Conservation (phyloP, 2,797 vertebrate genomes). For the Toxotes lorentzi region DNA sequence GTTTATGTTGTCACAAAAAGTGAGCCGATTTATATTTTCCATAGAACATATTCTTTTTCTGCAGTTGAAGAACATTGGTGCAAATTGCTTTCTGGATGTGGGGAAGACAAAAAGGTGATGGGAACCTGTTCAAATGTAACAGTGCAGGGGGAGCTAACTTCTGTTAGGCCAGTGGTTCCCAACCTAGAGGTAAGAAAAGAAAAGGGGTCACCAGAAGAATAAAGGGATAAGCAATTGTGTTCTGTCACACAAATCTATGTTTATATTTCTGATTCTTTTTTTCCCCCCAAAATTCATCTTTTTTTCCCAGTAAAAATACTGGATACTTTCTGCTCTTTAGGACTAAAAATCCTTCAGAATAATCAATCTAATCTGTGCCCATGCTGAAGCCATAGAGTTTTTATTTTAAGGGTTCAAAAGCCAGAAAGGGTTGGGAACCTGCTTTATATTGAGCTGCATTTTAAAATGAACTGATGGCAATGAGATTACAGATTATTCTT, state of each 20-base stretch:
- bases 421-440: background rate
- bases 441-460: background rate
- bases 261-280: background rate
- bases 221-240: background rate
- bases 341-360: background rate
- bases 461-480: background rate
- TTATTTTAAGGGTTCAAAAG: background rate
- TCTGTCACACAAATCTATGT: background rate
- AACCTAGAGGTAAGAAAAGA: too few relatives aligned
- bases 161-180: background rate
- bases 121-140: conserved; percentile 84
- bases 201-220: background rate
- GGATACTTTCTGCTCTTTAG: background rate
- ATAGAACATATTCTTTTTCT: conserved; percentile 4
- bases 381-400: background rate
- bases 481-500: background rate
- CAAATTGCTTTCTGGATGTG: conserved; percentile 81
- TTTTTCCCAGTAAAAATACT: background rate
- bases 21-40: too few relatives aligned
- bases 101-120: conserved; percentile 80
- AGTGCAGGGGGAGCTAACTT: conserved; percentile 77
- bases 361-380: background rate
- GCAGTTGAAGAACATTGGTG: conserved; percentile 86
- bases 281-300: background rate
- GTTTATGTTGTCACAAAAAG: background rate